Conservation (phyloP, 2,113 vertebrate genomes). For the Ciconia maguari region DNA sequence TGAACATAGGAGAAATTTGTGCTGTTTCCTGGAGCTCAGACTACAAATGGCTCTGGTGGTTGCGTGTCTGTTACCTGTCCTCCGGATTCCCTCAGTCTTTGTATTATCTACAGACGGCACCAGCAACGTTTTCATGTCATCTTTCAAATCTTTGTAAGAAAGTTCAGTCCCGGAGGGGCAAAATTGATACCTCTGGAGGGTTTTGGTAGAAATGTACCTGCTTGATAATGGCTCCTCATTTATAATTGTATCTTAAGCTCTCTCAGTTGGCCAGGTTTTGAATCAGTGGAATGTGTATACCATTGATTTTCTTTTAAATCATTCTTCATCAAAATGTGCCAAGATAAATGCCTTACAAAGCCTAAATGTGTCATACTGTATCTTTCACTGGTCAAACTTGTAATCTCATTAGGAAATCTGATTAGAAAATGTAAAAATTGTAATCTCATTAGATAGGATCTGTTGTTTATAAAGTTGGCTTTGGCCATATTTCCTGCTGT, state of each 20-base stretch:
- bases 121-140: background rate
- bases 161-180: background rate
- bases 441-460: slow-evolving; percentile 38
- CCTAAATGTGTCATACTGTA: background rate
- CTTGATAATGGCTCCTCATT: background rate
- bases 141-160: background rate
- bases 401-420: slow-evolving; percentile 32
- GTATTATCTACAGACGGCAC: background rate
- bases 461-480: slow-evolving; percentile 24
- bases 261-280: background rate
- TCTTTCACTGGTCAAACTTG: slow-evolving; percentile 8
- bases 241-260: background rate
- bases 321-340: background rate
- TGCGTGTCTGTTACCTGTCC: background rate
- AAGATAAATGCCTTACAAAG: background rate
- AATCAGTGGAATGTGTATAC: background rate
- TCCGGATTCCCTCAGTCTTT: background rate
- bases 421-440: slow-evolving; percentile 48
- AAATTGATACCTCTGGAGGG: background rate
- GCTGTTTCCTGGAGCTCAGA: background rate
- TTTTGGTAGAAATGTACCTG: background rate
- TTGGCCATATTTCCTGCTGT: slow-evolving; percentile 24
- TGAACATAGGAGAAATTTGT: background rate
- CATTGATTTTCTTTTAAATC: background rate
- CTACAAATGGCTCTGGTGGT: background rate